Percentiles rank a stretch among this genome's conserved stretches.
phyloP scores from a whole-genome alignment of 1,140 invertebrate species.

The Battus philenor region DNA sequence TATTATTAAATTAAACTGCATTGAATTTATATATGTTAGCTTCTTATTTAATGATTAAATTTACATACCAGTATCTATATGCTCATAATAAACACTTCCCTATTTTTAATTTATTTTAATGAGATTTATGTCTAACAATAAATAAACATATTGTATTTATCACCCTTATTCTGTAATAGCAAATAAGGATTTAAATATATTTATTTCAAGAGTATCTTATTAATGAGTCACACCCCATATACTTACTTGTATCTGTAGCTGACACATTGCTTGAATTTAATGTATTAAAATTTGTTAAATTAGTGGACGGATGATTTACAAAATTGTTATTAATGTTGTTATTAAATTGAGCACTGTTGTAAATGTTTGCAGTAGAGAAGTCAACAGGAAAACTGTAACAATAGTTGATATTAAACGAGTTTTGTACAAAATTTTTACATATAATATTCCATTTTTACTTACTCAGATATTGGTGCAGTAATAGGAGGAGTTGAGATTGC shows the following conservation, averaged over 20 bases:
- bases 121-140: no score
- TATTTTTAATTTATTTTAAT: no score
- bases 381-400: constrained; percentile 71
- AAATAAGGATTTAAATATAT: no score
- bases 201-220: no score
- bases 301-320: constrained; percentile 29
- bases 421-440: neutral
- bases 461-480: constrained; percentile 56
- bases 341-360: constrained; percentile 71
- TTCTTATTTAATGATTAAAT: no score
- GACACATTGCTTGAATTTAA: constrained; percentile 33
- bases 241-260: constrained; percentile 46
- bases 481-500: constrained; percentile 23
- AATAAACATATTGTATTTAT: no score
- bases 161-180: no score
- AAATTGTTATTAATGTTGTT: constrained; percentile 59
- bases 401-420: constrained; percentile 14
- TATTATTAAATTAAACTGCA: no score
- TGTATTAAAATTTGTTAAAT: constrained; percentile 42
- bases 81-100: no score
- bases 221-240: no score
- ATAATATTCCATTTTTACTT: constrained; percentile 29
- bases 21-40: no score
- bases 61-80: no score
- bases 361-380: constrained; percentile 72